Evolutionary conservation across 2,888 invertebrate genomes (phyloP), one percentile per base, ranked within the genome.

Genomic region (Agonopterix alstromeriana): DNA sequence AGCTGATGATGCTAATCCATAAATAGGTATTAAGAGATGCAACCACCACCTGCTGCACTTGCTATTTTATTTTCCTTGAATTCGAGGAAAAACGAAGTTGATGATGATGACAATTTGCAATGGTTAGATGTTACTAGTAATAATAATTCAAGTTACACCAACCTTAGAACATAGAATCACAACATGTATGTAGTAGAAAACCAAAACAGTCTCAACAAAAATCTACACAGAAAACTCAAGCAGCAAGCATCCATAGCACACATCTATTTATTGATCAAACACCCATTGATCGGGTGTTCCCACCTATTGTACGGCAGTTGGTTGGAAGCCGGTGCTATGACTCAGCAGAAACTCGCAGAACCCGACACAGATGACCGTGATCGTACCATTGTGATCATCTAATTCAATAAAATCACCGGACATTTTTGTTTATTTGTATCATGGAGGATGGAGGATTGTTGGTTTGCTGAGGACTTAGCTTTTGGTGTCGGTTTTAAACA

Each of bases 401-500:
- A 88, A 88, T 87, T 88, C 87, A 88, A 88, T 88, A 85, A 87
- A 84, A 86, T 84, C 84, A 81, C 79, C 70, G 76, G 74, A 77
- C 80, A 86, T 84, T 85, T 82, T 85, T 82, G 83, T 87, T 85
- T 86, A 80, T 84, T 84, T 82, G 61, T 53, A 45, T 5, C 42
- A 4, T 42, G 42, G 49, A 46, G 38, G n/a, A 27, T 27, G 27
- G 27, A 27, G 27, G 5, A 27, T 27, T 27, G 27, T 27, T 27
- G 27, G 27, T 2, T 27, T 3, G 5, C 27, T 27, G 27, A 27
- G 27, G 27, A 27, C 5, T 27, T 27, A 27, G 27, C 27, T 27
- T 27, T 27, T 17, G 17, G 17, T 17, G 17, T 3, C 4, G 4
- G 17, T 17, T 17, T 17, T 17, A 17, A 17, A 4, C 5, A 27